Evolutionary conservation across 2,797 vertebrate species (phyloP).

Genomic region (Anguilla marmorata): DNA sequence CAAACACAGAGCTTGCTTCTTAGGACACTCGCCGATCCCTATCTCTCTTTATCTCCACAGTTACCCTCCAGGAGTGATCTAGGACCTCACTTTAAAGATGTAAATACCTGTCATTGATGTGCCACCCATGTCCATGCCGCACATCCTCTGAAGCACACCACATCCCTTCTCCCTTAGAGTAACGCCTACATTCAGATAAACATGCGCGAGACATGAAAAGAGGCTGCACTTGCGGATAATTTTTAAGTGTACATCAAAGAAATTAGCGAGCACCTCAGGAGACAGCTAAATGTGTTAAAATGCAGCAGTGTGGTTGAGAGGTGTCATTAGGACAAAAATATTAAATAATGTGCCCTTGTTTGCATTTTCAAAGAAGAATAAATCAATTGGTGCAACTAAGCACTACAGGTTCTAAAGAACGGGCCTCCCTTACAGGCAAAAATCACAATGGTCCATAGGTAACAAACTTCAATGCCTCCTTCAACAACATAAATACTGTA

Average conservation of each 20-base stretch:
- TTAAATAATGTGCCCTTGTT: neutral
- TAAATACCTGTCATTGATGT: neutral
- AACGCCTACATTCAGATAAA: conserved; percentile 43
- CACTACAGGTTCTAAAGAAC: neutral
- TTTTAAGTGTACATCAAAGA: conserved; percentile 46
- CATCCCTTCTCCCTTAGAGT: neutral
- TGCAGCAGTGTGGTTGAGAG: neutral
- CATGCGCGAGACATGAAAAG: conserved; percentile 64
- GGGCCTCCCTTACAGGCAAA: neutral
- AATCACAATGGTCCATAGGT: neutral
- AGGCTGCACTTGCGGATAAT: conserved; percentile 64
- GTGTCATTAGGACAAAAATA: neutral
- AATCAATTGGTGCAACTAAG: neutral
- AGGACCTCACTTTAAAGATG: neutral
- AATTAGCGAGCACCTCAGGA: neutral
- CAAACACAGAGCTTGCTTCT: neutral
- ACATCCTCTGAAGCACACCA: neutral
- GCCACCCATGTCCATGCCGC: neutral
- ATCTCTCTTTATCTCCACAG: neutral
- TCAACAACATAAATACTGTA: neutral
- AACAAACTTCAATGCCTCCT: neutral
- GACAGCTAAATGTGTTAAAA: neutral
- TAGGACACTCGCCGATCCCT: neutral
- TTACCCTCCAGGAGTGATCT: neutral
- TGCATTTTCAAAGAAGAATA: neutral